phyloP scores from a whole-genome alignment of 2,888 invertebrate genomes.

The Dolichomitus sp. region DNA sequence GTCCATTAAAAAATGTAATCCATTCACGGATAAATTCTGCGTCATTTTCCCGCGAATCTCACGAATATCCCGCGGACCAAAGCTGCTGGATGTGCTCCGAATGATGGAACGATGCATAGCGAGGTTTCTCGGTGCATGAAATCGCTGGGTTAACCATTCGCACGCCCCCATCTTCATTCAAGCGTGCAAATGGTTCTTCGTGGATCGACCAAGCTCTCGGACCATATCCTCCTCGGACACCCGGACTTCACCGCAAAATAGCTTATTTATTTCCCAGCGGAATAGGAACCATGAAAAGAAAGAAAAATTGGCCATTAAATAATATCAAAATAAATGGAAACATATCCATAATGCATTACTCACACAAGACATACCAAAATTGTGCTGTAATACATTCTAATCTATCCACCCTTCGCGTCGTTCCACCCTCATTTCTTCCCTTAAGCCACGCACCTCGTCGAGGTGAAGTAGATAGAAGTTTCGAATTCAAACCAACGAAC shows the following conservation, averaged over 20 bases:
- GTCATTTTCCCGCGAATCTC: slow-evolving; percentile 28
- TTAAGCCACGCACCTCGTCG: not conserved
- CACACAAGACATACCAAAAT: not conserved
- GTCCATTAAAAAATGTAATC: not conserved
- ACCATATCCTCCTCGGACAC: slow-evolving; percentile 18
- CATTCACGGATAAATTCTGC: not conserved
- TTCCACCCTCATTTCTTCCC: slow-evolving; percentile 28
- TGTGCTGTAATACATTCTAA: not conserved
- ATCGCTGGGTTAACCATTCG: slow-evolving; percentile 55
- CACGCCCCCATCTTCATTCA: slow-evolving; percentile 50
- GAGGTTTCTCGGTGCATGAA: slow-evolving; percentile 44
- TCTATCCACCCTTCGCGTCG: not conserved
- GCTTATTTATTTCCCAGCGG: slow-evolving; percentile 33
- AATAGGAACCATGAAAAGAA: not conserved
- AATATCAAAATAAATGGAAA: slow-evolving; percentile 12
- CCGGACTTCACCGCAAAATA: slow-evolving; percentile 35
- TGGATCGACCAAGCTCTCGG: slow-evolving; percentile 28
- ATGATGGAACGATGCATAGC: slow-evolving; percentile 42
- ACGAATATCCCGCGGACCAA: not conserved
- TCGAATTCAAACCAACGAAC: slow-evolving; percentile 19
- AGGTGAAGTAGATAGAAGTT: slow-evolving; percentile 11
- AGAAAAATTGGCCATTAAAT: slow-evolving; percentile 22
- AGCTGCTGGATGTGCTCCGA: slow-evolving; percentile 12
- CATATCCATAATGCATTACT: not conserved
- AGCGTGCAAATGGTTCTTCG: slow-evolving; percentile 51